Conservation (phyloP, 2,113 vertebrate genomes). For the Vanacampus margaritifer region DNA sequence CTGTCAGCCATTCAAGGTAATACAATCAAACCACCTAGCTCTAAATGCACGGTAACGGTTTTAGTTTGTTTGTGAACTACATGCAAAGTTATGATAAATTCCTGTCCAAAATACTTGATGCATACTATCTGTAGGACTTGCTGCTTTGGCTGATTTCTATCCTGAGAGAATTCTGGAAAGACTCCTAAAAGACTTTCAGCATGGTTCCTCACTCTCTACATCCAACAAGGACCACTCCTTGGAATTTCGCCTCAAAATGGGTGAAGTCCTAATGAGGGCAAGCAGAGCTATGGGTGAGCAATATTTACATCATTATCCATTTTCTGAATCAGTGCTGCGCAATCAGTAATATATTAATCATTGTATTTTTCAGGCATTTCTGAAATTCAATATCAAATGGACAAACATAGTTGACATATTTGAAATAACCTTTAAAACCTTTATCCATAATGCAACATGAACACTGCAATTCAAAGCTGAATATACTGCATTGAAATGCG, state of each 20-base stretch:
- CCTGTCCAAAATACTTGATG: not conserved
- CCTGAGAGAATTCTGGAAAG: conserved; percentile 79
- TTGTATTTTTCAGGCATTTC: not conserved
- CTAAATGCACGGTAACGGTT: not conserved
- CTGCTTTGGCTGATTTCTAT: conserved; percentile 78
- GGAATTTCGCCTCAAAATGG: conserved; percentile 87
- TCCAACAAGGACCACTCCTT: conserved; percentile 35
- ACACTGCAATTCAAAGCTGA: too few relatives aligned
- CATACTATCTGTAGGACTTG: conserved; percentile 71
- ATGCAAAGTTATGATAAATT: not conserved
- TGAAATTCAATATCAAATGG: too few relatives aligned
- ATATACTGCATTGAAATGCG: too few relatives aligned
- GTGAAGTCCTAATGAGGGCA: conserved; percentile 89
- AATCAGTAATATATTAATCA: not conserved
- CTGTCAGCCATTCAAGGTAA: conserved; percentile 97
- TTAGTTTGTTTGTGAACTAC: not conserved
- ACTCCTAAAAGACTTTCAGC: conserved; percentile 77
- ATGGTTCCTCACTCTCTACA: conserved; percentile 12
- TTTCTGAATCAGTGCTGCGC: not conserved
- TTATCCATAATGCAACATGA: too few relatives aligned
- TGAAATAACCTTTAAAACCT: too few relatives aligned
- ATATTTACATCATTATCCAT: not conserved
- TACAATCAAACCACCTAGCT: not conserved
- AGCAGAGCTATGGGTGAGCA: conserved; percentile 86
- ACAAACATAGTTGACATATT: too few relatives aligned